Evolutionary conservation across 23 tunicate genomes (phyloP).

Genomic region (Halocynthia aurantium): DNA sequence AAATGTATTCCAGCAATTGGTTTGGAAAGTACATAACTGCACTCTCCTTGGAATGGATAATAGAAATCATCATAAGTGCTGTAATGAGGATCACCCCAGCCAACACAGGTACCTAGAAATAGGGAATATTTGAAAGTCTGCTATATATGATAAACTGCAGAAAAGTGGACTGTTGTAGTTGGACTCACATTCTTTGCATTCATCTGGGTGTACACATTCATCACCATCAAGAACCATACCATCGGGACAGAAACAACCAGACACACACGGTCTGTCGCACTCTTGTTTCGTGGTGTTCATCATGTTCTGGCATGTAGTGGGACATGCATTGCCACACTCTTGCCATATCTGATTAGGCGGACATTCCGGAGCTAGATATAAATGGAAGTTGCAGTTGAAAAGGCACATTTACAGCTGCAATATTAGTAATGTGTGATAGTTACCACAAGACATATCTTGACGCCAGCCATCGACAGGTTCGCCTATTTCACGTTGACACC

Average conservation of each 20-base stretch:
- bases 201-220: constrained; percentile 5
- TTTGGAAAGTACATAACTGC: constrained; percentile 81
- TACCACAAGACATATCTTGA: constrained; percentile 5
- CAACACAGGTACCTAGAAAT: constrained; percentile 80
- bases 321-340: constrained; percentile 69
- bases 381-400: neutral
- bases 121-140: too few species aligned
- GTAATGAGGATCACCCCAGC: constrained; percentile 96
- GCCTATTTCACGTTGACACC: constrained; percentile 10
- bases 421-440: neutral
- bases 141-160: neutral
- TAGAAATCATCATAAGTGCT: constrained; percentile 93
- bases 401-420: constrained; percentile 16
- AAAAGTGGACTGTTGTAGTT: neutral
- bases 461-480: constrained; percentile 13
- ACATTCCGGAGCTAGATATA: neutral
- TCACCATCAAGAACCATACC: constrained; percentile 37
- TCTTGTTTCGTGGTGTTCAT: constrained; percentile 27
- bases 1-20: neutral
- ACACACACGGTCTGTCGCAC: constrained; percentile 46
- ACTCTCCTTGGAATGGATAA: constrained; percentile 97
- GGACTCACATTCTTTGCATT: constrained; percentile 21
- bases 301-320: constrained; percentile 48
- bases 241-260: constrained; percentile 80
- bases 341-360: constrained; percentile 42